Conservation (phyloP, 2,113 vertebrate genomes). For the Epinephelus fuscoguttatus region DNA sequence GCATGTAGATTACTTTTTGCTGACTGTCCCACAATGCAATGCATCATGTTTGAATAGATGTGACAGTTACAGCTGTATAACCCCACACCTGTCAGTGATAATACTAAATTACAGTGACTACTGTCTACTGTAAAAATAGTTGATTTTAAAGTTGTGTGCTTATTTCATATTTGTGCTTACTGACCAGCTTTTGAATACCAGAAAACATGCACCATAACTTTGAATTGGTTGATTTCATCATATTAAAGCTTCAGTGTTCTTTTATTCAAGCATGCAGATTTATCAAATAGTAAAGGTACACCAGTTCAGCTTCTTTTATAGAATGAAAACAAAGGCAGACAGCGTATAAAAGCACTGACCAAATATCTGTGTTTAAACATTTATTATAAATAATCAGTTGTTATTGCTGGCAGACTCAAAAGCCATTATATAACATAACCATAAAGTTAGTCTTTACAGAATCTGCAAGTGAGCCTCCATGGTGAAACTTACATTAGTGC, state of each 20-base stretch:
- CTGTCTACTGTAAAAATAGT: too few relatives aligned
- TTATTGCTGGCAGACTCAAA: slow-evolving; percentile 27
- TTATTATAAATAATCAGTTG: slow-evolving; percentile 30
- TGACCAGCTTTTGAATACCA: too few relatives aligned
- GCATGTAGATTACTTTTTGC: too few relatives aligned
- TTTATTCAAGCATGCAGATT: background rate
- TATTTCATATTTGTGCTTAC: too few relatives aligned
- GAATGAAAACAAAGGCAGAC: background rate
- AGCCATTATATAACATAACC: slow-evolving; percentile 5
- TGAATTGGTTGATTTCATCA: too few relatives aligned
- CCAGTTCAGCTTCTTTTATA: background rate
- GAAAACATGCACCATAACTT: too few relatives aligned
- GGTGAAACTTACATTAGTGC: background rate
- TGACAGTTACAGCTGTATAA: too few relatives aligned
- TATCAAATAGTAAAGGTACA: slow-evolving; percentile 23
- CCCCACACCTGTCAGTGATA: too few relatives aligned
- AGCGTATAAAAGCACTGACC: background rate
- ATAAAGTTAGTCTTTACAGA: background rate
- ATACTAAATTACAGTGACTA: too few relatives aligned
- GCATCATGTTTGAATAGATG: too few relatives aligned
- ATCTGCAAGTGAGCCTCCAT: background rate
- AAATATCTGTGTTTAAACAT: slow-evolving; percentile 6
- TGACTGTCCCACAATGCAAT: too few relatives aligned
- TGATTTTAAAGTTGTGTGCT: too few relatives aligned
- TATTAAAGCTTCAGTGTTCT: background rate